Percentiles rank a stretch among this genome's conserved stretches.
These are phyloP conservation scores for Oithona nana DNA, from an alignment of 2,888 invertebrate genomes.

Conservation along the genomic window DNA sequence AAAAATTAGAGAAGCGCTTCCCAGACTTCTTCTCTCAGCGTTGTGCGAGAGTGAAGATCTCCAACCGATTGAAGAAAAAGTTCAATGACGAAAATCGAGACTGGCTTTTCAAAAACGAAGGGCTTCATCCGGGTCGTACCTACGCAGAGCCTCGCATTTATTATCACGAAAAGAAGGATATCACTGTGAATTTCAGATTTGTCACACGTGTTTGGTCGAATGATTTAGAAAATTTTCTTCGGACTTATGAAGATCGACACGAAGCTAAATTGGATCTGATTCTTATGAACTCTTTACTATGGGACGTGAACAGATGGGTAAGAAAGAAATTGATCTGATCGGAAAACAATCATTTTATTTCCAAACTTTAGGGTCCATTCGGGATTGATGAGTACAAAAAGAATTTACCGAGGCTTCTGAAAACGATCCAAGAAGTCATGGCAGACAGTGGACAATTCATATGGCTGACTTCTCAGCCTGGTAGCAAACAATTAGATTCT, in stretches of 20 bases:
- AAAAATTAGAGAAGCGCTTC: neutral
- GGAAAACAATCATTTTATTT: too few species aligned
- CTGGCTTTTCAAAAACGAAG: neutral
- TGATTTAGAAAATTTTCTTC: neutral
- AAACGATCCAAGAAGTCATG: neutral
- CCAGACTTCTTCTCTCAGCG: neutral
- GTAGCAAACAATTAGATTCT: neutral
- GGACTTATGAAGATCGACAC: neutral
- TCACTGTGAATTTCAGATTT: neutral
- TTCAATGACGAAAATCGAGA: neutral
- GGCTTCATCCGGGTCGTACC: neutral
- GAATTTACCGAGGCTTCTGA: neutral
- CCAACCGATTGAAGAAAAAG: neutral
- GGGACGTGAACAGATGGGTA: slow-evolving; percentile 3
- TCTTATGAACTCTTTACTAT: neutral
- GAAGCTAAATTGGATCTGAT: neutral
- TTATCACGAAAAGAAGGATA: neutral
- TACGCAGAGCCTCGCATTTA: neutral
- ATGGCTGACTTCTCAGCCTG: neutral
- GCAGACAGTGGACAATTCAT: neutral
- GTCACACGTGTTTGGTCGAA: neutral
- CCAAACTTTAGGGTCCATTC: too few species aligned
- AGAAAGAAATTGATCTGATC: neutral
- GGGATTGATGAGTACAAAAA: neutral
- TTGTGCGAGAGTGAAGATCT: neutral